Conservation (phyloP, 2,113 vertebrate species). For the Toxotes chatareus region DNA sequence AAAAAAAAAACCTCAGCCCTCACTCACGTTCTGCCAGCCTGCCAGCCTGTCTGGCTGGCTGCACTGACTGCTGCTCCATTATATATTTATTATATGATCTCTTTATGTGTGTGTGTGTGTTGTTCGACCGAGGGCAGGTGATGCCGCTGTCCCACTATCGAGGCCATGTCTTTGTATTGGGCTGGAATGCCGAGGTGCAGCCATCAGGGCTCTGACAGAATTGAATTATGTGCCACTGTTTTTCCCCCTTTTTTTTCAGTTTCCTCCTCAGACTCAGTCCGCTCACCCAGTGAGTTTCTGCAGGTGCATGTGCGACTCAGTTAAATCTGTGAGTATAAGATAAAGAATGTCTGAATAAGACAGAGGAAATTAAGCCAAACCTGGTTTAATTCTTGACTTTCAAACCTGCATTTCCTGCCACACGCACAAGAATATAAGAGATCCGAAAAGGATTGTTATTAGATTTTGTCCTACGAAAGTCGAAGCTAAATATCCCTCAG, state of each 20-base stretch:
- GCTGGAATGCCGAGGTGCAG: conserved; percentile 17
- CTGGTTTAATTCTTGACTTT: not conserved
- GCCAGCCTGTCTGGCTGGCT: conserved; percentile 43
- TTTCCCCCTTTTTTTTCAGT: not conserved
- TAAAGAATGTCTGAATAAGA: conserved; percentile 14
- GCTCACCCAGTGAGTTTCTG: conserved; percentile 16
- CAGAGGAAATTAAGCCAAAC: not conserved
- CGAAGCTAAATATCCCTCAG: not conserved
- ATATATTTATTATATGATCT: conserved; percentile 66
- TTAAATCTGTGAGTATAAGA: conserved; percentile 44
- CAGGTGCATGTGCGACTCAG: conserved; percentile 34
- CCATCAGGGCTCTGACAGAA: not conserved
- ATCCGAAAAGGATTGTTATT: not conserved
- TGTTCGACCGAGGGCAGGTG: conserved; percentile 39
- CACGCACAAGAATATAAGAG: not conserved
- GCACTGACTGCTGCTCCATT: conserved; percentile 59
- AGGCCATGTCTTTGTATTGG: not conserved
- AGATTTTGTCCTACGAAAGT: not conserved
- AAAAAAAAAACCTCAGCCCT: conserved; percentile 50
- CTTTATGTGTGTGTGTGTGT: conserved; percentile 26
- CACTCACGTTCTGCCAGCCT: conserved; percentile 52
- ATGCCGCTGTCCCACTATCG: conserved; percentile 16
- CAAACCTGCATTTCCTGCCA: not conserved
- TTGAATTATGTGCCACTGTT: not conserved
- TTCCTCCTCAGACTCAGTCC: not conserved